phyloP scores from a whole-genome alignment of 1,140 invertebrate genomes.

The Drosophila nigromelanica region DNA sequence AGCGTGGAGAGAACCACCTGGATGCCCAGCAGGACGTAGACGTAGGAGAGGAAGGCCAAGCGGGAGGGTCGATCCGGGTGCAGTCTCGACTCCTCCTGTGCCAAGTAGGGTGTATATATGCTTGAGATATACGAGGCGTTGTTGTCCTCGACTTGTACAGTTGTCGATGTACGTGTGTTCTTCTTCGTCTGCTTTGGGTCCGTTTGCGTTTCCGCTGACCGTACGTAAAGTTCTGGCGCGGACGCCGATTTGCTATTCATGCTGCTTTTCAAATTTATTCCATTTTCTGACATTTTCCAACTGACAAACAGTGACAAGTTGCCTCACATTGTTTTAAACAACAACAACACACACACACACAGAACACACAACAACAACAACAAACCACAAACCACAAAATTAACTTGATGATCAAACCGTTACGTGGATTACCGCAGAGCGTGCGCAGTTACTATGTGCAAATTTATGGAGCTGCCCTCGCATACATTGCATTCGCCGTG shows the following conservation, averaged over 20 bases:
- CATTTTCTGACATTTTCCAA: background rate
- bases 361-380: background rate
- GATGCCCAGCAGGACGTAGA: conserved; percentile 33
- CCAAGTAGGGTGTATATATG: background rate
- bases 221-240: conserved; percentile 29
- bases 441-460: conserved; percentile 10
- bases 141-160: background rate
- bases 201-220: conserved; percentile 2
- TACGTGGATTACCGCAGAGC: background rate
- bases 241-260: conserved; percentile 24
- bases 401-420: conserved; percentile 16
- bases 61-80: background rate
- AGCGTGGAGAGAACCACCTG: conserved; percentile 48
- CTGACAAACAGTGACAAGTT: conserved; percentile 13
- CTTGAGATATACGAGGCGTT: background rate
- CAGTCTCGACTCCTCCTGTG: background rate
- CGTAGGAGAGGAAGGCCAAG: conserved; percentile 35
- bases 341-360: too few species aligned
- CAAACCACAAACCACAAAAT: background rate
- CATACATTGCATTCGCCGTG: conserved; percentile 20
- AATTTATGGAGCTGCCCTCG: conserved; percentile 28
- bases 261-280: conserved; percentile 8
- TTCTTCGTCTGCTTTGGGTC: background rate
- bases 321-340: background rate
- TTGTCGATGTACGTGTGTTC: background rate